These are phyloP conservation scores for Sinotaia quadrata DNA, from an alignment of 2,888 invertebrate genomes.

Conservation along the genomic window DNA sequence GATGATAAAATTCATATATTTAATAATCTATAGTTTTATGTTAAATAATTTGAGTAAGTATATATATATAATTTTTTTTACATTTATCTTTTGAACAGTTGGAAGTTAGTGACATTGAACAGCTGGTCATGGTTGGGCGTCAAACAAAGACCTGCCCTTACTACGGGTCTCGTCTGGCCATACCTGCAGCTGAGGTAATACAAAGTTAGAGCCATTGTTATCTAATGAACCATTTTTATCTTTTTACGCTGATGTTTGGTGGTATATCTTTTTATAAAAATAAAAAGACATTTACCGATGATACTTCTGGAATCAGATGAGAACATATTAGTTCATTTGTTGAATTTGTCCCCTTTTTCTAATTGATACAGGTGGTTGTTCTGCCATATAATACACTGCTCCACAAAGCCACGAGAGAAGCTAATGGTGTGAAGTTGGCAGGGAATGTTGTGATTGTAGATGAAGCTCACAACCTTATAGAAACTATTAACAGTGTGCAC, in stretches of 20 bases:
- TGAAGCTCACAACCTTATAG: constrained; percentile 96
- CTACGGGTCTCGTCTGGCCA: constrained; percentile 88
- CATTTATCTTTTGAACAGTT: constrained; percentile 43
- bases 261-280: no score
- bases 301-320: no score
- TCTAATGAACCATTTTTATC: neutral
- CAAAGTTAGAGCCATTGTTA: neutral
- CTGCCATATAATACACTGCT: constrained; percentile 81
- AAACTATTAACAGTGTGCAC: constrained; percentile 90
- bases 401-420: constrained; percentile 83
- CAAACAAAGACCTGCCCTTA: constrained; percentile 89
- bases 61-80: neutral
- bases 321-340: no score
- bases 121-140: constrained; percentile 77
- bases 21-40: no score
- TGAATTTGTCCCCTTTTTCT: no score
- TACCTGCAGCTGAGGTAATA: constrained; percentile 83
- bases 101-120: constrained; percentile 89
- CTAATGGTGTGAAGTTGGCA: constrained; percentile 81
- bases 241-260: no score
- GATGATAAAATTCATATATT: no score
- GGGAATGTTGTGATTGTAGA: constrained; percentile 87
- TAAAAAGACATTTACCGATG: no score
- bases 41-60: neutral
- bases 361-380: constrained; percentile 76